Evolutionary conservation across 1,140 invertebrate species (phyloP).

Genomic region (Dinoponera quadriceps): DNA sequence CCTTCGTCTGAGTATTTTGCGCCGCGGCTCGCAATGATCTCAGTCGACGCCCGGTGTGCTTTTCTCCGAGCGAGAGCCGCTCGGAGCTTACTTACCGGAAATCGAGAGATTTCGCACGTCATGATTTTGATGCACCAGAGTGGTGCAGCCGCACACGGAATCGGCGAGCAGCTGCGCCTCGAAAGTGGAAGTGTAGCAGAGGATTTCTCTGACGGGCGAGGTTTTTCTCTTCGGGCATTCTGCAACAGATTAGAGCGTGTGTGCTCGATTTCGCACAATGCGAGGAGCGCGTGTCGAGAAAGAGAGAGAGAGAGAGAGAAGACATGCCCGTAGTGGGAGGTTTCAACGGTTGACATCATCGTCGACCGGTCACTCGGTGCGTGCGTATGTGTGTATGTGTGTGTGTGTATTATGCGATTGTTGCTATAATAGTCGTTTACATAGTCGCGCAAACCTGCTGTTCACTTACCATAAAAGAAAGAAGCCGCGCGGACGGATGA

Average conservation of each 20-base stretch:
- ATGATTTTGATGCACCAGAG: constrained; percentile 82
- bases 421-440: constrained; percentile 75
- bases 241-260: constrained; percentile 66
- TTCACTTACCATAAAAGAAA: constrained; percentile 40
- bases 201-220: constrained; percentile 80
- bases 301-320: neutral
- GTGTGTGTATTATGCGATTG: constrained; percentile 67
- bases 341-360: constrained; percentile 73
- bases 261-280: neutral
- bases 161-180: constrained; percentile 75
- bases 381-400: too few species aligned
- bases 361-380: constrained; percentile 47
- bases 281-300: neutral
- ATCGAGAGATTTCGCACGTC: constrained; percentile 78
- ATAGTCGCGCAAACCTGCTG: constrained; percentile 62
- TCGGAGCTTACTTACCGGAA: constrained; percentile 82
- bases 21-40: neutral
- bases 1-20: neutral
- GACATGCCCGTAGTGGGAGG: neutral
- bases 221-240: constrained; percentile 80
- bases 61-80: neutral
- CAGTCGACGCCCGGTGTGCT: neutral
- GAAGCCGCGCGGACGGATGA: constrained; percentile 14
- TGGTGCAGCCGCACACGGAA: constrained; percentile 82
- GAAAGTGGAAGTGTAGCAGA: constrained; percentile 80